Percentiles rank a stretch among this genome's conserved stretches.
These are phyloP conservation scores for Neocrepidodera transversa DNA, from an alignment of 2,888 invertebrate genomes.

Conservation along the genomic window DNA sequence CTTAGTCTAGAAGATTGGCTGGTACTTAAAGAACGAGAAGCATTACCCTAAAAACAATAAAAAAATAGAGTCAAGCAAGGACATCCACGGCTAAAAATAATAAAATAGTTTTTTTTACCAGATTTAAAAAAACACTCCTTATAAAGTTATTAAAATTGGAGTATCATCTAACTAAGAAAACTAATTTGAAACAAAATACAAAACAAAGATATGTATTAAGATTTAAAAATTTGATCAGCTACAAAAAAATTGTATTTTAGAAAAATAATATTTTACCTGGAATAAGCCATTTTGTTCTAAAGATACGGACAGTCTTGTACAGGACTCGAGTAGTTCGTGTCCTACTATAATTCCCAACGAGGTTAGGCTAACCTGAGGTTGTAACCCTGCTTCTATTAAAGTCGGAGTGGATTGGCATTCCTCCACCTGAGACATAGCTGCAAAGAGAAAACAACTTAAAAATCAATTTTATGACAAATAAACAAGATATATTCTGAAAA, in stretches of 20 bases:
- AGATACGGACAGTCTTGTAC: conserved; percentile 86
- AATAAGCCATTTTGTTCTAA: conserved; percentile 83
- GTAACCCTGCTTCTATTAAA: conserved; percentile 71
- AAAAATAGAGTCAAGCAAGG: no score
- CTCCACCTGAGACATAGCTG: conserved; percentile 83
- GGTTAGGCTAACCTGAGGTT: conserved; percentile 66
- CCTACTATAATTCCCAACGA: conserved; percentile 85
- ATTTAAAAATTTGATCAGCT: no score
- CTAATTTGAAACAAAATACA: no score
- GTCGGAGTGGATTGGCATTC: conserved; percentile 91
- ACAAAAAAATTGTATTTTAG: no score
- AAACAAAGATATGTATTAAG: no score
- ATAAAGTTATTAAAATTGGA: no score
- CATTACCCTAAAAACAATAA: conserved; percentile 58
- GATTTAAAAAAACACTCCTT: no score
- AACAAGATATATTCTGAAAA: not conserved
- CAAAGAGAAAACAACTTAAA: conserved; percentile 42
- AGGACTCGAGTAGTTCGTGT: conserved; percentile 84
- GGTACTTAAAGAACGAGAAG: conserved; percentile 75
- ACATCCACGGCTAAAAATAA: no score
- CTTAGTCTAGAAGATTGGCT: conserved; percentile 73
- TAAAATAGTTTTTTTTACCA: no score
- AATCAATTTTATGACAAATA: no score
- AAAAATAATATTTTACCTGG: conserved; percentile 69
- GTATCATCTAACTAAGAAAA: no score